Percentiles rank a stretch among this genome's conserved stretches.
These are phyloP conservation scores for Congeria kusceri DNA, from an alignment of 2,888 invertebrate species.

Conservation along the genomic window DNA sequence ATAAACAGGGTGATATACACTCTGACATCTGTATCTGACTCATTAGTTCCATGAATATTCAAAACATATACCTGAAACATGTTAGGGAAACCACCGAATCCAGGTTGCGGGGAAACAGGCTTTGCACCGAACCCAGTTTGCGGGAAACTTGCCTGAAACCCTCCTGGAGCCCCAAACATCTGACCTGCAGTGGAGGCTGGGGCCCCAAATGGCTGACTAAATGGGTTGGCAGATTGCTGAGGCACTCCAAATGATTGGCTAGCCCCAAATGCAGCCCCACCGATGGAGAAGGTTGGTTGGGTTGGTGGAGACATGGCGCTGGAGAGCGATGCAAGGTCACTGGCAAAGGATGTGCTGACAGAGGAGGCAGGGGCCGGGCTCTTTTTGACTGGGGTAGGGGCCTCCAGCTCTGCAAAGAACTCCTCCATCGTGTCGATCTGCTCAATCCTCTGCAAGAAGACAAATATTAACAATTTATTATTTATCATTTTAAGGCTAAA, in stretches of 20 bases:
- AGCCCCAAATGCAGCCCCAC: slow-evolving; percentile 40
- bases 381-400: slow-evolving; percentile 48
- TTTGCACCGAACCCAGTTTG: slow-evolving; percentile 6
- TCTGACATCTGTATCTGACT: too few relatives aligned
- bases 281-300: slow-evolving; percentile 43
- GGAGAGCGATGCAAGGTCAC: slow-evolving; percentile 43
- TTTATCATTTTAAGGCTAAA: too few relatives aligned
- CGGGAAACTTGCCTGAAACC: neutral
- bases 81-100: slow-evolving; percentile 28
- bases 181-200: slow-evolving; percentile 3
- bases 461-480: too few relatives aligned
- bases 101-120: neutral
- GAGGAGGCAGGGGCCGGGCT: slow-evolving; percentile 9
- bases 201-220: slow-evolving; percentile 31
- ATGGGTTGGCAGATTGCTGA: slow-evolving; percentile 6
- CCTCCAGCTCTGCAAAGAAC: slow-evolving; percentile 67
- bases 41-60: too few relatives aligned
- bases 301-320: slow-evolving; percentile 23
- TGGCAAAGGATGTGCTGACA: slow-evolving; percentile 19
- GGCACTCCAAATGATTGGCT: slow-evolving; percentile 12
- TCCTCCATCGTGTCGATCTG: slow-evolving; percentile 78
- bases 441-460: slow-evolving; percentile 67
- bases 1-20: too few relatives aligned
- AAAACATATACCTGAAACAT: slow-evolving; percentile 31
- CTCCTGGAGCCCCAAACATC: neutral